A percentile compares a stretch with the other conserved stretches of the same genome.
Conservation (phyloP, 2,888 invertebrate genomes). For the Xanthia togata region DNA sequence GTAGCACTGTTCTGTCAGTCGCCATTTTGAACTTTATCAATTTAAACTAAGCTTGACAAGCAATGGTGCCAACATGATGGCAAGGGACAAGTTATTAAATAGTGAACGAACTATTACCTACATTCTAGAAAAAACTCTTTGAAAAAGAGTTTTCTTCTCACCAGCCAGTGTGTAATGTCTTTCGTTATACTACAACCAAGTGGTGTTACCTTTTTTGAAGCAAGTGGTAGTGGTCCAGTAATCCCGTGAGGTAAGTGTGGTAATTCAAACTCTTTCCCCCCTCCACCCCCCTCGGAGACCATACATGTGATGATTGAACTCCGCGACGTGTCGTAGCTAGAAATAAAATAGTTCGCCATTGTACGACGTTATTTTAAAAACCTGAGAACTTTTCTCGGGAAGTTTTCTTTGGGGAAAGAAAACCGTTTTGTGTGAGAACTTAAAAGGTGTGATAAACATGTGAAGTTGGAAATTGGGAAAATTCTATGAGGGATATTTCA, state of each 20-base stretch:
- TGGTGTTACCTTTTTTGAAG: slow-evolving; percentile 4
- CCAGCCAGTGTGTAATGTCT: neutral
- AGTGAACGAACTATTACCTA: no score
- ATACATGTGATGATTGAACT: slow-evolving; percentile 70
- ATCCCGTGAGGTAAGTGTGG: slow-evolving; percentile 66
- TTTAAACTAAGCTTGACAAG: no score
- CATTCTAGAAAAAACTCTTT: neutral
- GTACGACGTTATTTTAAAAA: slow-evolving; percentile 58
- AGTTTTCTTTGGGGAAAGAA: slow-evolving; percentile 37
- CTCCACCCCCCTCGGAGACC: slow-evolving; percentile 60
- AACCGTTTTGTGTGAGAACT: slow-evolving; percentile 25
- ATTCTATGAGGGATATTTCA: neutral
- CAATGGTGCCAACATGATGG: no score
- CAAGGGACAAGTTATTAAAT: no score
- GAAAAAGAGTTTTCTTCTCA: neutral
- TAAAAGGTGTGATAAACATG: slow-evolving; percentile 28
- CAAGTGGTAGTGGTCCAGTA: slow-evolving; percentile 62
- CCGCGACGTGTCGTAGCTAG: slow-evolving; percentile 60
- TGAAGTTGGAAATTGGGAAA: neutral
- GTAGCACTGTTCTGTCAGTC: no score
- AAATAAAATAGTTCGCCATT: slow-evolving; percentile 61
- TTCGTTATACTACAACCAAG: neutral
- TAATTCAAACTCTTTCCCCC: slow-evolving; percentile 67
- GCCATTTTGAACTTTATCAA: no score
- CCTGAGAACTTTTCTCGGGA: slow-evolving; percentile 39